Percentiles rank a stretch among this genome's conserved stretches.
Conservation (phyloP, 2,888 invertebrate genomes). For the Drosophila paramelanica region DNA sequence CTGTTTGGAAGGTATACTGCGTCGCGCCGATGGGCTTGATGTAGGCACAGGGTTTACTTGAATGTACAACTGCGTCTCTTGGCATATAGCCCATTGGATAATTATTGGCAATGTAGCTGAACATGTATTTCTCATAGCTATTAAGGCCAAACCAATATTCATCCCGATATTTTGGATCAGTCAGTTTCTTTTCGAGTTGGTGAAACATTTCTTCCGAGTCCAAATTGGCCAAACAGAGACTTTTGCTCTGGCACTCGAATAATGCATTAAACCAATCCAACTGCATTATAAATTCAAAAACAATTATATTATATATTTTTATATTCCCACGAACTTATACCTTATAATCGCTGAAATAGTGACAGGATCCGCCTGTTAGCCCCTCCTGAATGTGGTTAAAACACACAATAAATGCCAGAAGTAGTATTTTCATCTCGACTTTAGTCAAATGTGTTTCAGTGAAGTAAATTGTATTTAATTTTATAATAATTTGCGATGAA, state of each 20-base stretch:
- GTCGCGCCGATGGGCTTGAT: slow-evolving; percentile 1
- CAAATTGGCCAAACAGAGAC: slow-evolving; percentile 42
- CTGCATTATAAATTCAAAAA: neutral
- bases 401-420: neutral
- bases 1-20: slow-evolving; percentile 4
- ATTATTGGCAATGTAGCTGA: slow-evolving; percentile 6
- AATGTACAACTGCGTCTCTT: neutral
- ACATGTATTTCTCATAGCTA: slow-evolving; percentile 20
- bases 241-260: slow-evolving; percentile 13
- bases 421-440: slow-evolving; percentile 17
- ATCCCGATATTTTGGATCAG: neutral
- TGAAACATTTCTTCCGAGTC: neutral
- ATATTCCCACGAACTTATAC: slow-evolving; percentile 7
- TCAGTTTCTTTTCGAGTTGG: slow-evolving; percentile 5
- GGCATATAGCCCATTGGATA: neutral
- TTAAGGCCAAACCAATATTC: slow-evolving; percentile 48
- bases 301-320: neutral
- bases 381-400: neutral
- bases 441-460: neutral
- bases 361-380: slow-evolving; percentile 23
- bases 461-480: neutral
- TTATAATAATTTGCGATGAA: neutral
- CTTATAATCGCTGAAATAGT: slow-evolving; percentile 31
- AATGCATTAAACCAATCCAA: slow-evolving; percentile 41
- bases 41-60: slow-evolving; percentile 23